Evolutionary conservation across 2,888 invertebrate species (phyloP).

Genomic region (Monopis laevigella): DNA sequence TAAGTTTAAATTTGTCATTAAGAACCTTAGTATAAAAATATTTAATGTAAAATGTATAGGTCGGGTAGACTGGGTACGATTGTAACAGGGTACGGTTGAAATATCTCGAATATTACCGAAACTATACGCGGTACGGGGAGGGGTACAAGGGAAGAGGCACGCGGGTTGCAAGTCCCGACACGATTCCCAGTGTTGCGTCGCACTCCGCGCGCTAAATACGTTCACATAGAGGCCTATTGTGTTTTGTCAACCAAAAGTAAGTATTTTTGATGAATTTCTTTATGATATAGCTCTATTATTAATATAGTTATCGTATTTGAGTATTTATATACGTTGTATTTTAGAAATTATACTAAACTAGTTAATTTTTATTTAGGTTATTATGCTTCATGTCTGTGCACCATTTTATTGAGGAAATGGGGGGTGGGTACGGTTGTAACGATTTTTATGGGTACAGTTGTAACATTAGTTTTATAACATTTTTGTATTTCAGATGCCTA

Average conservation of each 20-base stretch:
- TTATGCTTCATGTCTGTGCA: too few species aligned
- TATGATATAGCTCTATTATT: neutral
- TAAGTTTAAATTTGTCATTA: too few species aligned
- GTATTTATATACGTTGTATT: too few species aligned
- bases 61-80: too few species aligned
- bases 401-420: neutral
- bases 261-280: neutral
- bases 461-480: neutral
- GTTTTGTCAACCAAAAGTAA: slow-evolving; percentile 7
- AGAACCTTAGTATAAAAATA: too few species aligned
- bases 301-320: neutral
- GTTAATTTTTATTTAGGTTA: too few species aligned
- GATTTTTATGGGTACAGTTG: too few species aligned
- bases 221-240: neutral
- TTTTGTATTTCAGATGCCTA: slow-evolving; percentile 4
- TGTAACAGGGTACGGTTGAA: too few species aligned
- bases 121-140: neutral
- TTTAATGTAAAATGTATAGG: too few species aligned
- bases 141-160: neutral
- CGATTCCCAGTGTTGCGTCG: neutral
- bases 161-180: neutral
- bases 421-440: too few species aligned
- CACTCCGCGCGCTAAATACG: neutral
- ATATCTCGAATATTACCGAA: neutral
- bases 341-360: too few species aligned